These are phyloP conservation scores for Botrylloides violaceus DNA, from an alignment of 23 tunicate species.

Conservation along the genomic window DNA sequence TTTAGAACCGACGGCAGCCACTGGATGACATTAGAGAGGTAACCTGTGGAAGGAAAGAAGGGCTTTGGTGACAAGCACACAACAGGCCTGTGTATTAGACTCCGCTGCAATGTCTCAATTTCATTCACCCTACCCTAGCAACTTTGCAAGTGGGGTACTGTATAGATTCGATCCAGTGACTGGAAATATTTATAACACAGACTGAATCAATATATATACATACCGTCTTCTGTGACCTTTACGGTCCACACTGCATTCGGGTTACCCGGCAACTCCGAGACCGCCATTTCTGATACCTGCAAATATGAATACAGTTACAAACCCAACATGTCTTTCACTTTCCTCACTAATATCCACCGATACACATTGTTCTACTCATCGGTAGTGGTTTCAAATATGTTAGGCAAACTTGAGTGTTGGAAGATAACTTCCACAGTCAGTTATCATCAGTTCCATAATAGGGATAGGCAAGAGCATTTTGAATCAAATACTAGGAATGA, in stretches of 20 bases:
- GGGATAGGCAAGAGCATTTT: too few relatives aligned
- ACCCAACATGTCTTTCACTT: too few relatives aligned
- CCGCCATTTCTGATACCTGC: conserved; percentile 99
- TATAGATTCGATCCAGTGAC: conserved; percentile 4
- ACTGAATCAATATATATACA: neutral
- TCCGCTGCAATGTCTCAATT: neutral
- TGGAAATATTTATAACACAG: neutral
- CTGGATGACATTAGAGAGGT: conserved; percentile 8
- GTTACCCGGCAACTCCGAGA: conserved; percentile 97
- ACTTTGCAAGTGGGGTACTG: neutral
- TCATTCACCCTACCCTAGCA: neutral
- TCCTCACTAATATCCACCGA: too few relatives aligned
- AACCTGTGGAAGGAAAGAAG: conserved; percentile 29
- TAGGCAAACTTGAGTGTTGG: too few relatives aligned
- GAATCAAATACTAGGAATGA: too few relatives aligned
- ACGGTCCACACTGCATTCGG: conserved; percentile 99
- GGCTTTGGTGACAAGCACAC: conserved; percentile 35
- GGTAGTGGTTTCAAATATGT: too few relatives aligned
- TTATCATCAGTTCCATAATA: too few relatives aligned
- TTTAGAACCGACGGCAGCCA: conserved; percentile 3
- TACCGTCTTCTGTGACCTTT: conserved; percentile 86
- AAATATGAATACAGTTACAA: too few relatives aligned
- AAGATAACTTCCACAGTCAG: too few relatives aligned
- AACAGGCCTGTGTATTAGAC: conserved; percentile 14
- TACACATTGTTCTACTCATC: too few relatives aligned